Evolutionary conservation across 2,888 invertebrate genomes (phyloP), one percentile per base, ranked within the genome.

Genomic region (Stenodera caucasica): DNA sequence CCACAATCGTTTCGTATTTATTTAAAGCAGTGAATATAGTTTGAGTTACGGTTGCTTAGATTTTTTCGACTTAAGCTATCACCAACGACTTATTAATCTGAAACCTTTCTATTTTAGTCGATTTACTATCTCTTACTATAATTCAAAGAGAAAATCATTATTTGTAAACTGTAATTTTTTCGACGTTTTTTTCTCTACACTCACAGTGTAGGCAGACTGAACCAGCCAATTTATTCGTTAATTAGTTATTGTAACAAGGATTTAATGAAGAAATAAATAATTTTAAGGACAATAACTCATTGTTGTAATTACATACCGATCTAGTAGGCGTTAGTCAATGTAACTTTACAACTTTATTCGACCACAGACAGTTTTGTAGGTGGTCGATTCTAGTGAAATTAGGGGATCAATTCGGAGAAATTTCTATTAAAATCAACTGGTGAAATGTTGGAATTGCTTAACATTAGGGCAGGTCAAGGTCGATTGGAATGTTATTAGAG

Each of bases 401-500:
- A n/a, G n/a, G n/a, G n/a, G n/a, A n/a, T n/a, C n/a, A n/a, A n/a
- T n/a, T n/a, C n/a, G n/a, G 3, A 11, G 9, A 40, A 40, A 8
- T 26, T 26, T 7, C 26, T 5, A 18, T 18, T 18, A 21, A 21
- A 11, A 5, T 18, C 11, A 33, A 57, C 40, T 8, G 29, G 58
- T 55, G 55, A 56, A 59, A 53, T 55, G 58, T 62, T 29, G 32
- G 60, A 57, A 58, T 63, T 61, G 55, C 58, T 53, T 37, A 65
- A 67, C 65, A 66, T 65, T 69, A 68, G 67, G 69, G 66, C 71
- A 71, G 71, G 71, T 71, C 71, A 71, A 71, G 71, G 71, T 68
- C 68, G 68, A 53, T 64, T 60, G 61, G 67, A 57, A 49, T 58
- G 55, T 51, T 57, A 52, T 50, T 53, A 56, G 68, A 70, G 70